Conservation (phyloP, 2,888 invertebrate genomes). For the Sinotaia quadrata region DNA sequence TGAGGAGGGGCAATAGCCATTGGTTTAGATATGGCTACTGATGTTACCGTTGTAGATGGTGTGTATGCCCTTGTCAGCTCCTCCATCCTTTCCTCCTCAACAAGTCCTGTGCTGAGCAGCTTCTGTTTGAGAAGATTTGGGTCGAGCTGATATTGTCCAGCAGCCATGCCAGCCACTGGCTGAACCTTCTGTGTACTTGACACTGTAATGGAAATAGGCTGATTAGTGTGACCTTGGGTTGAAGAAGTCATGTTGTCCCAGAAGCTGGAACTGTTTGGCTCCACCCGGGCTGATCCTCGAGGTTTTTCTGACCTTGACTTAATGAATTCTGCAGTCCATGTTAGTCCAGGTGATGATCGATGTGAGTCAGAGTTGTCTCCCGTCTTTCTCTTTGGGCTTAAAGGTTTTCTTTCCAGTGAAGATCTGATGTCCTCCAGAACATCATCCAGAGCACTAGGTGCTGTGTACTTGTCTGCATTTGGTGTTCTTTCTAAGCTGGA, state of each 20-base stretch:
- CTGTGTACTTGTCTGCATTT: conserved; percentile 30
- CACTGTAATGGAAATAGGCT: conserved; percentile 20
- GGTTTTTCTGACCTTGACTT: conserved; percentile 17
- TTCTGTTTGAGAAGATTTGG: conserved; percentile 59
- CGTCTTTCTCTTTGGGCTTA: conserved; percentile 35
- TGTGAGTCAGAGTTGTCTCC: conserved; percentile 45
- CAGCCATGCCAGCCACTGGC: conserved; percentile 34
- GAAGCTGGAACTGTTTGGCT: background rate
- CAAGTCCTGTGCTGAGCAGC: conserved; percentile 60
- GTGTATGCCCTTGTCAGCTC: background rate
- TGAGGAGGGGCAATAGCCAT: conserved; percentile 27
- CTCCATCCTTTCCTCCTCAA: conserved; percentile 36
- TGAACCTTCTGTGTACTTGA: conserved; percentile 13
- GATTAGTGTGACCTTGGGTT: background rate
- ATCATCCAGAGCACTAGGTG: conserved; percentile 60
- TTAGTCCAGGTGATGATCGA: conserved; percentile 31
- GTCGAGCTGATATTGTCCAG: conserved; percentile 63
- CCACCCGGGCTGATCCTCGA: background rate
- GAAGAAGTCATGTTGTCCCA: conserved; percentile 1
- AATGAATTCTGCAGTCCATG: conserved; percentile 19
- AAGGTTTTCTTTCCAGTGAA: conserved; percentile 57
- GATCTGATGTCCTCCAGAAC: conserved; percentile 61
- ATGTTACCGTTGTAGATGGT: background rate
- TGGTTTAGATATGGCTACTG: conserved; percentile 14
- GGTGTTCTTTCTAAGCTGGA: conserved; percentile 22